phyloP scores from a whole-genome alignment of 2,113 vertebrate genomes.

The Taurulus bubalis region DNA sequence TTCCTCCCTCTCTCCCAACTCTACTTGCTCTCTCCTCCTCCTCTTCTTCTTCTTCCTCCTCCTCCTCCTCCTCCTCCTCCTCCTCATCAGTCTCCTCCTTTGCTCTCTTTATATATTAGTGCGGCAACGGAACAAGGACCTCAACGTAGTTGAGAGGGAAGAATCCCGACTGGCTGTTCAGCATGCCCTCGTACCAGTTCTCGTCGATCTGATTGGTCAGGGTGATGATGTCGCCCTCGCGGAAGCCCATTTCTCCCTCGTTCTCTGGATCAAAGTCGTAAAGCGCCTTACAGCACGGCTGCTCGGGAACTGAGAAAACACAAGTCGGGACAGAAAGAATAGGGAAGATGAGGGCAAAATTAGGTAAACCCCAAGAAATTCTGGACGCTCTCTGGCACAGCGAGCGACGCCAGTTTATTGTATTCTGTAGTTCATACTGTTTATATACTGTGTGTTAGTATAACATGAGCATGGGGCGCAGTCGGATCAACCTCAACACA shows the following conservation, averaged over 20 bases:
- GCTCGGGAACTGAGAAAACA: slow-evolving; percentile 85
- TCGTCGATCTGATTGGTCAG: slow-evolving; percentile 99
- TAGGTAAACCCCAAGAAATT: neutral
- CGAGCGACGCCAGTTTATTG: neutral
- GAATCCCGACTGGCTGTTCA: slow-evolving; percentile 95
- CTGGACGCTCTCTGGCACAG: neutral
- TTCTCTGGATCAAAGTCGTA: slow-evolving; percentile 98
- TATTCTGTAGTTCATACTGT: neutral
- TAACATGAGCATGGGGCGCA: neutral
- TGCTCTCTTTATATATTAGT: slow-evolving; percentile 81
- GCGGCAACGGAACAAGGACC: slow-evolving; percentile 92
- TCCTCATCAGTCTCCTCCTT: slow-evolving; percentile 47
- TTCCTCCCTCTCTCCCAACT: slow-evolving; percentile 31
- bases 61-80: slow-evolving; percentile 30
- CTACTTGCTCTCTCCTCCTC: slow-evolving; percentile 35
- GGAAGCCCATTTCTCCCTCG: slow-evolving; percentile 97
- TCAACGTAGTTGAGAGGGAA: slow-evolving; percentile 99
- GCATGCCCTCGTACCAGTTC: slow-evolving; percentile 99
- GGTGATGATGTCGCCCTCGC: slow-evolving; percentile 95
- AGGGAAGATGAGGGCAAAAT: neutral
- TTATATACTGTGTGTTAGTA: slow-evolving; percentile 12
- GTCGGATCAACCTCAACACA: neutral
- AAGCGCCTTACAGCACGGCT: slow-evolving; percentile 95
- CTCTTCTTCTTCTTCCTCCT: slow-evolving; percentile 30
- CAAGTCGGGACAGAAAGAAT: neutral